Conservation (phyloP, 1,140 invertebrate species). For the Drosophila pectinifera region DNA sequence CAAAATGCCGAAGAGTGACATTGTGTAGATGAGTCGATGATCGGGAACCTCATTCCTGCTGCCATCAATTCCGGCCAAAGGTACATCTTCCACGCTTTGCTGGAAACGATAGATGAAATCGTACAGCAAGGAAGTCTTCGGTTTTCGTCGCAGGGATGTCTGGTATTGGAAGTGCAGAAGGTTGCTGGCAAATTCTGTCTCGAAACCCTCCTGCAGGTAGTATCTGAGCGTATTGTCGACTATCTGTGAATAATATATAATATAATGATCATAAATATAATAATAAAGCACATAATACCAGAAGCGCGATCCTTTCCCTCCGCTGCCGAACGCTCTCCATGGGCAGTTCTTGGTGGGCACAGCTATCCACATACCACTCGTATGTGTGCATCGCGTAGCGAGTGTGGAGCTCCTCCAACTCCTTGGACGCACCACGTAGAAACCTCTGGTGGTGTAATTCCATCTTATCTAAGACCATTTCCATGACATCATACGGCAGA, state of each 20-base stretch:
- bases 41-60: not conserved
- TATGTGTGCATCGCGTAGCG: conserved; percentile 16
- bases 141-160: no score
- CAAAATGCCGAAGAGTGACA: conserved; percentile 34
- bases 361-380: not conserved
- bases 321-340: not conserved
- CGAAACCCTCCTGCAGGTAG: conserved; percentile 16
- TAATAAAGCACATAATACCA: conserved; percentile 1
- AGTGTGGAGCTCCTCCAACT: conserved; percentile 3
- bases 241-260: not conserved
- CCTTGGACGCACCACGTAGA: not conserved
- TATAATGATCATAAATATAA: not conserved
- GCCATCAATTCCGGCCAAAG: no score
- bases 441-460: not conserved
- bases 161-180: not conserved
- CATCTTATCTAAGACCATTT: conserved; percentile 23
- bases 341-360: not conserved
- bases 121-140: no score
- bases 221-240: not conserved
- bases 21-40: conserved; percentile 17
- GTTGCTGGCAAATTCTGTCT: not conserved
- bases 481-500: conserved; percentile 19
- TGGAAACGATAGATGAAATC: not conserved
- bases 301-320: not conserved
- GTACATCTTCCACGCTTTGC: not conserved